A percentile compares a stretch with the other conserved stretches of the same genome.
Evolutionary conservation across 2,888 invertebrate species (phyloP).

Genomic region (Agapetus fuscipes): DNA sequence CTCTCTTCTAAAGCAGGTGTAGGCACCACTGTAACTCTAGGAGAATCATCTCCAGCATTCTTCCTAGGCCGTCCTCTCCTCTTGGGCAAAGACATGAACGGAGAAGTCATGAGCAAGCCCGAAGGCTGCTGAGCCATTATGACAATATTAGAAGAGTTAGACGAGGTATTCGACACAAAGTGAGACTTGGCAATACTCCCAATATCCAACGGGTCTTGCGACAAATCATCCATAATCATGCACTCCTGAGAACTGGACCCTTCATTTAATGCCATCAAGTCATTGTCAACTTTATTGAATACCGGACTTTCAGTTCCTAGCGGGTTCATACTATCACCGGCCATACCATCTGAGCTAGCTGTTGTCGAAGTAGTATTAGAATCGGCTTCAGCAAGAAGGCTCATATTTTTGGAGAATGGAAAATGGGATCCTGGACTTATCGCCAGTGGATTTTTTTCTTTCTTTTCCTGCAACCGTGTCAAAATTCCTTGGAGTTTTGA

Average conservation of each 20-base stretch:
- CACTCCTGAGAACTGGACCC: slow-evolving; percentile 38
- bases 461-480: slow-evolving; percentile 38
- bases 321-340: slow-evolving; percentile 25
- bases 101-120: neutral
- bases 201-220: slow-evolving; percentile 41
- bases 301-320: slow-evolving; percentile 27
- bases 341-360: slow-evolving; percentile 30
- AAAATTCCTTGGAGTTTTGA: slow-evolving; percentile 42
- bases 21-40: slow-evolving; percentile 25
- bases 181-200: slow-evolving; percentile 24
- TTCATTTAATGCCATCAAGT: slow-evolving; percentile 40
- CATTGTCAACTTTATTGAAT: slow-evolving; percentile 24
- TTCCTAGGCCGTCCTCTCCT: slow-evolving; percentile 43
- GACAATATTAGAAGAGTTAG: slow-evolving; percentile 8
- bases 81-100: slow-evolving; percentile 35
- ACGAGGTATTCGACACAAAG: slow-evolving; percentile 18
- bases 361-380: slow-evolving; percentile 32
- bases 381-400: slow-evolving; percentile 23
- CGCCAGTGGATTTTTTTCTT: slow-evolving; percentile 29
- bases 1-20: slow-evolving; percentile 39
- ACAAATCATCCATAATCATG: slow-evolving; percentile 32
- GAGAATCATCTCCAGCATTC: slow-evolving; percentile 32
- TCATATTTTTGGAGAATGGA: slow-evolving; percentile 7
- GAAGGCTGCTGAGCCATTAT: slow-evolving; percentile 11
- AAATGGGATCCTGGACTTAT: slow-evolving; percentile 26